Conservation (phyloP, 2,113 vertebrate genomes). For the Sinocyclocheilus anophthalmus region DNA sequence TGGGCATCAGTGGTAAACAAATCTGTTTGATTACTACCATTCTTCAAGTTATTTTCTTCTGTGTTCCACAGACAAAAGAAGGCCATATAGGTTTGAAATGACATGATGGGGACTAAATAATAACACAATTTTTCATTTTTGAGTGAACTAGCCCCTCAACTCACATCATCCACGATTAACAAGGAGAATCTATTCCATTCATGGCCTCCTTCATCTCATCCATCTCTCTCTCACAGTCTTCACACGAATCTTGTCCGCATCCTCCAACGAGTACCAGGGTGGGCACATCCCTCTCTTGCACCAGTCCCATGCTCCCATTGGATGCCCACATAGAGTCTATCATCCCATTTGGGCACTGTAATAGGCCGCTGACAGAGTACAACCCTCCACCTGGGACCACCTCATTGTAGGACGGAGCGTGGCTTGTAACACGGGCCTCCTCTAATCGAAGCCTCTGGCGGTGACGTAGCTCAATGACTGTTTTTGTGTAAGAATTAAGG, state of each 20-base stretch:
- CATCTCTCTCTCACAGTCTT: conserved; percentile 78
- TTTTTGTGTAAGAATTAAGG: conserved; percentile 87
- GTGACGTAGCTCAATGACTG: conserved; percentile 78
- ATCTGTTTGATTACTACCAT: not conserved
- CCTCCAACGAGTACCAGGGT: conserved; percentile 75
- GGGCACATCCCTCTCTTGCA: conserved; percentile 69
- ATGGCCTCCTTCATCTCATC: conserved; percentile 71
- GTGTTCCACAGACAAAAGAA: not conserved
- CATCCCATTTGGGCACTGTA: conserved; percentile 73
- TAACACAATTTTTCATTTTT: not conserved
- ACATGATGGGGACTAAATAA: not conserved
- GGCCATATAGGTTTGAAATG: not conserved
- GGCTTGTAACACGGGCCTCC: conserved; percentile 65
- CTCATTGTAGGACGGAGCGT: conserved; percentile 74
- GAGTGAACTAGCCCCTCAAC: not conserved
- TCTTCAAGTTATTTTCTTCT: not conserved
- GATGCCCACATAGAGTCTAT: conserved; percentile 70
- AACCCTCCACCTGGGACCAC: conserved; percentile 74
- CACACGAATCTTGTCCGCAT: conserved; percentile 71
- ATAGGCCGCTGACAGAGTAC: conserved; percentile 76
- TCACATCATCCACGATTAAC: conserved; percentile 52
- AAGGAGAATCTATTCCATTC: conserved; percentile 68
- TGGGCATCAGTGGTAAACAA: not conserved
- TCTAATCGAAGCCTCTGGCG: conserved; percentile 74
- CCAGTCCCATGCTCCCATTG: conserved; percentile 64